These are phyloP conservation scores for Prolemur simus DNA, from an alignment of 2,113 vertebrate genomes.

Conservation along the genomic window DNA sequence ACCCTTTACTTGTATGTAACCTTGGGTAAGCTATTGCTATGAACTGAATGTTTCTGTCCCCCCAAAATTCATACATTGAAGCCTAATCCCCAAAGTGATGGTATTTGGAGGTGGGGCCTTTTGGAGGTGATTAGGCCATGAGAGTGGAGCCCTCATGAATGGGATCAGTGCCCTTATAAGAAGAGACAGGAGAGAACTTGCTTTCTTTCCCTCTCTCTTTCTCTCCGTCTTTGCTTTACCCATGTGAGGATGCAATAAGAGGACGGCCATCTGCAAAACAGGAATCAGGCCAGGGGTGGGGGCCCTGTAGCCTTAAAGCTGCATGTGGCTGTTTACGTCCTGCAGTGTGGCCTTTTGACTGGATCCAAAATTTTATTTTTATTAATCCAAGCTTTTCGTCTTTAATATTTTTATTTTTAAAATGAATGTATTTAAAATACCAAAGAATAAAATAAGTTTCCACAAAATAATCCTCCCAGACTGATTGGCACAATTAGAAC, in stretches of 20 bases:
- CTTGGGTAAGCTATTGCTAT: background rate
- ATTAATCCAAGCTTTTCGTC: too few relatives aligned
- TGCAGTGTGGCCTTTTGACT: too few relatives aligned
- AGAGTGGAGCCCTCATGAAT: background rate
- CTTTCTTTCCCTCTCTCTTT: background rate
- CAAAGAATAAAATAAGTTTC: too few relatives aligned
- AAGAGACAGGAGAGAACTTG: background rate
- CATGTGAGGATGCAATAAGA: background rate
- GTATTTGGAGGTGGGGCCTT: background rate
- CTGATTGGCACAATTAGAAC: too few relatives aligned
- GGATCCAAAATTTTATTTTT: too few relatives aligned
- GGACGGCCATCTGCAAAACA: background rate
- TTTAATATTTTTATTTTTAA: too few relatives aligned
- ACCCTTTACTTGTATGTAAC: background rate
- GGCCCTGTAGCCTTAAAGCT: too few relatives aligned
- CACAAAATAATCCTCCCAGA: too few relatives aligned
- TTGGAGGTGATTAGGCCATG: background rate
- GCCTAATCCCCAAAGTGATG: background rate
- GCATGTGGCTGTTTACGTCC: too few relatives aligned
- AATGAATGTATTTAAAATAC: too few relatives aligned
- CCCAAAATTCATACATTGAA: background rate
- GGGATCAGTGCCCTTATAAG: background rate
- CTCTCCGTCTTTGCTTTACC: background rate
- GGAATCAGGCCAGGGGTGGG: background rate
- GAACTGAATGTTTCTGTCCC: background rate